Evolutionary conservation across 2,797 vertebrate genomes (phyloP).

Genomic region (Echiichthys vipera): DNA sequence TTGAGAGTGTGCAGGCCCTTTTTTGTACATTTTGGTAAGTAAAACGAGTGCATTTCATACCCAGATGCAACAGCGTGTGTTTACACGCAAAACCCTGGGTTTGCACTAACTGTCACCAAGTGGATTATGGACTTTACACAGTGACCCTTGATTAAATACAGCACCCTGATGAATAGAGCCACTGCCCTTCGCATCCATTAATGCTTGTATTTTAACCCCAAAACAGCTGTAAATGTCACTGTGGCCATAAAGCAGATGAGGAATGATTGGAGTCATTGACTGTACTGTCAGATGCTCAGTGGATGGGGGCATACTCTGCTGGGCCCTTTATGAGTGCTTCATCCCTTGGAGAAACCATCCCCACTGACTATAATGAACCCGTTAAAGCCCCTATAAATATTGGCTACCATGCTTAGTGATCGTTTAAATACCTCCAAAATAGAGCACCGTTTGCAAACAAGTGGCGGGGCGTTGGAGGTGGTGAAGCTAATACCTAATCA

Average conservation of each 20-base stretch:
- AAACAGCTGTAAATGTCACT: conserved; percentile 80
- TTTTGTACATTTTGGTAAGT: background rate
- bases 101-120: conserved; percentile 59
- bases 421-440: conserved; percentile 74
- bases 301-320: conserved; percentile 67
- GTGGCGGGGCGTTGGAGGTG: conserved; percentile 65
- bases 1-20: background rate
- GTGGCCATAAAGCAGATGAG: conserved; percentile 80
- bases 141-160: conserved; percentile 72
- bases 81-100: conserved; percentile 37
- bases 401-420: conserved; percentile 72
- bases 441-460: conserved; percentile 71
- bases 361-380: conserved; percentile 79
- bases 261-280: conserved; percentile 82
- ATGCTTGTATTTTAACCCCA: conserved; percentile 78
- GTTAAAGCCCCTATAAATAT: conserved; percentile 85
- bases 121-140: conserved; percentile 69
- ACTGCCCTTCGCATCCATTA: conserved; percentile 66
- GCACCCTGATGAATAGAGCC: conserved; percentile 55
- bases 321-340: conserved; percentile 73
- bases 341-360: conserved; percentile 71
- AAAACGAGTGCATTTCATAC: conserved; percentile 21
- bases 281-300: conserved; percentile 77
- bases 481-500: conserved; percentile 77
- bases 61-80: conserved; percentile 30